Evolutionary conservation across 53 echinoderm and acorn worm species (phyloP), one percentile per base, ranked within the genome.

Genomic region (Antedon mediterranea): DNA sequence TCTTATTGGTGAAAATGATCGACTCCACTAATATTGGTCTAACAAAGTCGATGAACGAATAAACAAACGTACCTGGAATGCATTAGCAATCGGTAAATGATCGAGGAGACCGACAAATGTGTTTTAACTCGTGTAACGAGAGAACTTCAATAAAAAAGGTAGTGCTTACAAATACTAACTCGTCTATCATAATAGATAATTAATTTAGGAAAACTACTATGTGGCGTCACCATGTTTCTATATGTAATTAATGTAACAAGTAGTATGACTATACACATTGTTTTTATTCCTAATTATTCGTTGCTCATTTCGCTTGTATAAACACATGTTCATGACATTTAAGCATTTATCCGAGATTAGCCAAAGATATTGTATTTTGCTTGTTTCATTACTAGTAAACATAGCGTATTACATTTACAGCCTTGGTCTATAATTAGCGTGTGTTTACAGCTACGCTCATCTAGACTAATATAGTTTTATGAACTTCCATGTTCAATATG

Each of bases 71-170:
- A 57, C 1, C 57, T 23, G 2, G 11, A 18, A 57, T 57, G 57
- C 57, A 57, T 57, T 57, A 57, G 23, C 57, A 57, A 57, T 11
- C 26, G 57, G 11, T 57, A 23, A 57, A 57, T 57, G 57, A 57
- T 57, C 9, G 57, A 57, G 20, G 57, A 57, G 57, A 6, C 15
- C 57, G 23, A 23, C 23, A 23, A 57, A 57, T 57, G 57, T 57
- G 57, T 57, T 57, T 57, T 57, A 57, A 57, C 57, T 57, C 57
- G 57, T 57, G 57, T 57, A 57, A 57, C 57, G 57, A 57, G 57
- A 57, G 57, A 57, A 57, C 57, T 57, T 18, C 57, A 57, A 57
- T 57, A 57, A 57, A 57, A 57, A 11, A 57, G 20, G 23, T 11
- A 11, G 23, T 57, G 57, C 20, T 6, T 57, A 8, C 20, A 18